Evolutionary conservation across 2,113 vertebrate species (phyloP).

Genomic region (Condylura cristata): DNA sequence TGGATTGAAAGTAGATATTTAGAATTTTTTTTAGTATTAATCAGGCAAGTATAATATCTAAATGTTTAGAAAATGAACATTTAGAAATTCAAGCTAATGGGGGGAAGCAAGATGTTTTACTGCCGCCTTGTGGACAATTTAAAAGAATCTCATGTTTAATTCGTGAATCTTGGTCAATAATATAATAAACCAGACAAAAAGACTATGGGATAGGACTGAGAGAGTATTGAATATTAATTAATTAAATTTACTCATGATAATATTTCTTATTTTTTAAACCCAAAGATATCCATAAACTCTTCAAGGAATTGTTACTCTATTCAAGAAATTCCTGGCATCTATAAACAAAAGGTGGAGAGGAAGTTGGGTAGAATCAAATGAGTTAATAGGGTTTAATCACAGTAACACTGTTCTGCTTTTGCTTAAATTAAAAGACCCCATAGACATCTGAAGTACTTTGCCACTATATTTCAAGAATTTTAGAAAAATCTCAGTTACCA

Average conservation of each 20-base stretch:
- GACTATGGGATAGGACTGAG: background rate
- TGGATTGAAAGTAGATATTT: constrained; percentile 86
- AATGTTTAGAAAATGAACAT: constrained; percentile 71
- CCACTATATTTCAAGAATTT: constrained; percentile 33
- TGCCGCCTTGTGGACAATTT: constrained; percentile 96
- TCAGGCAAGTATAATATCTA: constrained; percentile 85
- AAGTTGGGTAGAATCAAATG: background rate
- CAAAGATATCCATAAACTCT: background rate
- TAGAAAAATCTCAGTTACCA: constrained; percentile 46
- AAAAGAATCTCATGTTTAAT: constrained; percentile 45
- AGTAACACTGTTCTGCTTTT: background rate
- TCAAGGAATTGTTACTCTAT: background rate
- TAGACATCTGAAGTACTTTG: background rate
- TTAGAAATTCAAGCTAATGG: constrained; percentile 24
- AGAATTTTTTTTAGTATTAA: constrained; percentile 85
- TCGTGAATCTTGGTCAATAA: constrained; percentile 64
- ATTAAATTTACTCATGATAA: background rate
- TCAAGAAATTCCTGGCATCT: background rate
- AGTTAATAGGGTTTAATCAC: background rate
- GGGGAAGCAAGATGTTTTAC: constrained; percentile 92
- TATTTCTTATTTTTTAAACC: background rate
- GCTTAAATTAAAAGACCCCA: background rate
- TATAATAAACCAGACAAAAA: constrained; percentile 34
- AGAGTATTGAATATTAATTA: constrained; percentile 11
- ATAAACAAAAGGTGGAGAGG: background rate